phyloP scores from a whole-genome alignment of 2,888 invertebrate genomes.

The Melolontha melolontha region DNA sequence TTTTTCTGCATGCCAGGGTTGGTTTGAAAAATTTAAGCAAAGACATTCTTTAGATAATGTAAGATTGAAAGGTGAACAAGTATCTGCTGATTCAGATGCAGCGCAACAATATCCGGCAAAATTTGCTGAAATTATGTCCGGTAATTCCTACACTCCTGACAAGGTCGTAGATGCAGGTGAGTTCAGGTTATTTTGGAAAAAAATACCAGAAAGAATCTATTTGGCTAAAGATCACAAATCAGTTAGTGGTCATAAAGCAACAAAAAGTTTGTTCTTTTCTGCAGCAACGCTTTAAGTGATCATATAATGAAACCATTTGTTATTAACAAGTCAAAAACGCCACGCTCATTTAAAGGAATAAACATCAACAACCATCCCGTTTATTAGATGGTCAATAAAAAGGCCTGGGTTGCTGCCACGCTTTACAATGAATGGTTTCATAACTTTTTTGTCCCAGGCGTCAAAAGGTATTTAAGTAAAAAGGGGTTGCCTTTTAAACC shows the following conservation, averaged over 20 bases:
- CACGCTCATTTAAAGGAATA: conserved; percentile 37
- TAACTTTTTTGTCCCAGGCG: conserved; percentile 6
- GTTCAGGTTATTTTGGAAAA: conserved; percentile 17
- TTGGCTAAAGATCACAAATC: conserved; percentile 42
- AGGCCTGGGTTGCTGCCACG: background rate
- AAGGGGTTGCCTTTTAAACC: conserved; percentile 16
- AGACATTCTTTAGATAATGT: too few relatives aligned
- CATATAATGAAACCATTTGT: conserved; percentile 6
- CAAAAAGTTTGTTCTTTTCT: conserved; percentile 19
- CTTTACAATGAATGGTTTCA: conserved; percentile 11
- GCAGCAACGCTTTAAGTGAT: conserved; percentile 46
- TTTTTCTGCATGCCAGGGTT: too few relatives aligned
- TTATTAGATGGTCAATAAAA: conserved; percentile 45
- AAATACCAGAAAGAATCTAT: conserved; percentile 26
- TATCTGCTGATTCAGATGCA: conserved; percentile 15
- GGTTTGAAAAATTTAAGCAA: too few relatives aligned
- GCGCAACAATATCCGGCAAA: conserved; percentile 42
- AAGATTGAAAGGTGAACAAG: too few relatives aligned
- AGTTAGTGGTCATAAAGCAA: conserved; percentile 29
- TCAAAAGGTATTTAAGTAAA: conserved; percentile 6
- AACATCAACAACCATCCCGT: conserved; percentile 39
- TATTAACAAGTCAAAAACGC: background rate
- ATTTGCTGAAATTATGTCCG: conserved; percentile 39
- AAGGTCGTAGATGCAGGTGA: conserved; percentile 13
- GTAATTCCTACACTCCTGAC: conserved; percentile 27